phyloP scores from a whole-genome alignment of 2,888 invertebrate species.

The Chalcosyrphus nemorum region DNA sequence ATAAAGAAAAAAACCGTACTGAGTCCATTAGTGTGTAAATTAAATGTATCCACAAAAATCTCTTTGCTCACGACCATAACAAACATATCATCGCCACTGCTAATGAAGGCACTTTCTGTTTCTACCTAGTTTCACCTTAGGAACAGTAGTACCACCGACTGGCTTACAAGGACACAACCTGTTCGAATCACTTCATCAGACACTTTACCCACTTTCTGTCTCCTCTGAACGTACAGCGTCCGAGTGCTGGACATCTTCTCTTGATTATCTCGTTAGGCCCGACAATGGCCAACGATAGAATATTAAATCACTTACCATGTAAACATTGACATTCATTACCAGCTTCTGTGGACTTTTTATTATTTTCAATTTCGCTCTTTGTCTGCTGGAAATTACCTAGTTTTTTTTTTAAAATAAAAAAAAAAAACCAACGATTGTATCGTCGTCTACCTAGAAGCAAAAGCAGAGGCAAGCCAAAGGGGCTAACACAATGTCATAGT shows the following conservation, averaged over 20 bases:
- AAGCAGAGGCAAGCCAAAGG: neutral
- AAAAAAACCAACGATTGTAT: conserved; percentile 35
- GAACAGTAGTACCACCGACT: neutral
- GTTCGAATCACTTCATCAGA: conserved; percentile 57
- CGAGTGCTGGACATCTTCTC: conserved; percentile 46
- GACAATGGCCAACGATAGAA: conserved; percentile 71
- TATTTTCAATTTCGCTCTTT: conserved; percentile 67
- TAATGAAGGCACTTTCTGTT: conserved; percentile 67
- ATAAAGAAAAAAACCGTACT: neutral
- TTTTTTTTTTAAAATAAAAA: conserved; percentile 18
- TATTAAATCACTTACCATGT: conserved; percentile 74
- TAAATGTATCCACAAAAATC: neutral
- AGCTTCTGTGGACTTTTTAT: conserved; percentile 67
- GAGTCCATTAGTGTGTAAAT: neutral
- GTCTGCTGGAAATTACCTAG: conserved; percentile 58
- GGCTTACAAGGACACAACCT: conserved; percentile 55
- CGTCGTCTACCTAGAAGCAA: neutral
- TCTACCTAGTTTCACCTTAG: conserved; percentile 28
- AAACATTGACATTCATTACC: conserved; percentile 74
- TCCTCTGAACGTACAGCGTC: conserved; percentile 2
- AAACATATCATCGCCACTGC: conserved; percentile 36
- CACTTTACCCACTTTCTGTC: conserved; percentile 55
- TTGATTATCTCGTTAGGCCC: conserved; percentile 73
- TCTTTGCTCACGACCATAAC: neutral
- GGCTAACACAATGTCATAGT: conserved; percentile 35